Conservation (phyloP, 2,113 vertebrate genomes). For the Neodon shergylaensis region DNA sequence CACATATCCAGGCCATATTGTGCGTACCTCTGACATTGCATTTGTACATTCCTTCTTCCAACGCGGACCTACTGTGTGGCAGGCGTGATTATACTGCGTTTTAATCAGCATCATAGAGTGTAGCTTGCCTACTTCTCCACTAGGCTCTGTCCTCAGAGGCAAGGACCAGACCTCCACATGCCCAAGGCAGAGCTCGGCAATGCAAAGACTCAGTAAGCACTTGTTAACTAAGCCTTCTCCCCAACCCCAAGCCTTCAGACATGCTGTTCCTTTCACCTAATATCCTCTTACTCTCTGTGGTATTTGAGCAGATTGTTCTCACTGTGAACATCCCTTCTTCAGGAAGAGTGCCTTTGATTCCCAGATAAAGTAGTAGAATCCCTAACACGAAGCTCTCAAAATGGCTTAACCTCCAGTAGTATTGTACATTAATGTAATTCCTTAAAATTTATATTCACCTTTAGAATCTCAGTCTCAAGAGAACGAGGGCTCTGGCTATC, state of each 20-base stretch:
- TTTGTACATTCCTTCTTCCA: background rate
- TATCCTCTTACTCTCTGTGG: background rate
- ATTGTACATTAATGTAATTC: background rate
- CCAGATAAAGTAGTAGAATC: background rate
- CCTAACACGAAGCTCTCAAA: background rate
- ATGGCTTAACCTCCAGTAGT: background rate
- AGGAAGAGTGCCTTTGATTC: background rate
- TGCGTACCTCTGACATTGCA: background rate
- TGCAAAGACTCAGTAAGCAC: background rate
- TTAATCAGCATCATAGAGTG: background rate
- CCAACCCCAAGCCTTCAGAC: background rate
- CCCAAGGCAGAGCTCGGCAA: background rate
- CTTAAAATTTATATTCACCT: background rate
- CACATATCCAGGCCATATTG: background rate
- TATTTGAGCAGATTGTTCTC: background rate
- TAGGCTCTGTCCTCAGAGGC: background rate
- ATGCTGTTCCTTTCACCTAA: background rate
- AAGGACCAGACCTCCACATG: background rate
- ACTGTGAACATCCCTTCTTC: background rate
- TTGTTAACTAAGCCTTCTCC: background rate
- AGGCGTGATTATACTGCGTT: background rate
- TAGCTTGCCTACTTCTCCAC: background rate
- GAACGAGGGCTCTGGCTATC: background rate
- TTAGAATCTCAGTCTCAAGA: background rate
- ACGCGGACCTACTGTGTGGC: background rate